Percentiles rank a stretch among this genome's conserved stretches.
These are phyloP conservation scores for Melitaea athalia DNA, from an alignment of 2,888 invertebrate genomes.

Conservation along the genomic window DNA sequence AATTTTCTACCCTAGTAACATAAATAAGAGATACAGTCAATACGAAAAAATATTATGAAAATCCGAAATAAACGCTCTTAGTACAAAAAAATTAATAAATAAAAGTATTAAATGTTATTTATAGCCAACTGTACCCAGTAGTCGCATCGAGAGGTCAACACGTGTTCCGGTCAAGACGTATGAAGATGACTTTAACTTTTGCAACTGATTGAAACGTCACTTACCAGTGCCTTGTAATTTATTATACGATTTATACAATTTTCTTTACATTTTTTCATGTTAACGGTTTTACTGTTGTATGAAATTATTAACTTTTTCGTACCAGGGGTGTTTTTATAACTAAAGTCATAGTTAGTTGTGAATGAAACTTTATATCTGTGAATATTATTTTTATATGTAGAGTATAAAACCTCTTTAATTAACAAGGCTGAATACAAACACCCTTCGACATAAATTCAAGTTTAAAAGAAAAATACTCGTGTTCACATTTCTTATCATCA, in stretches of 20 bases:
- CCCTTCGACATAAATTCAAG: too few relatives aligned
- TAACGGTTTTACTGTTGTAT: background rate
- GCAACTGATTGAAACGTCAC: conserved; percentile 64
- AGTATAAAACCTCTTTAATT: too few relatives aligned
- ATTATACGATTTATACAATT: conserved; percentile 36
- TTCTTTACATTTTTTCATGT: background rate
- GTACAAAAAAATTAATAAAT: background rate
- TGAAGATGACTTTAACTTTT: conserved; percentile 68
- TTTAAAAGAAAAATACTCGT: too few relatives aligned
- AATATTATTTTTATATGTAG: too few relatives aligned
- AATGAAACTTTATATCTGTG: too few relatives aligned
- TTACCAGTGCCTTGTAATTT: conserved; percentile 45
- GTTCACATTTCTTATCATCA: too few relatives aligned
- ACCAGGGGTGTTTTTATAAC: background rate
- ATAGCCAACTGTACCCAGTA: conserved; percentile 16
- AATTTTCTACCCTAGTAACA: too few relatives aligned
- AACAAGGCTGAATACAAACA: too few relatives aligned
- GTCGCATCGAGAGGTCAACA: conserved; percentile 31
- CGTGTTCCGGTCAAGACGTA: conserved; percentile 63
- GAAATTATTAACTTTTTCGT: conserved; percentile 1
- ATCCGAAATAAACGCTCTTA: background rate
- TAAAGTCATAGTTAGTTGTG: too few relatives aligned
- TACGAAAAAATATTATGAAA: background rate
- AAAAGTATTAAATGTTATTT: background rate
- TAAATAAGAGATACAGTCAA: background rate